These are phyloP conservation scores for Zaprionus tsacasi DNA, from an alignment of 1,140 invertebrate species.

Conservation along the genomic window DNA sequence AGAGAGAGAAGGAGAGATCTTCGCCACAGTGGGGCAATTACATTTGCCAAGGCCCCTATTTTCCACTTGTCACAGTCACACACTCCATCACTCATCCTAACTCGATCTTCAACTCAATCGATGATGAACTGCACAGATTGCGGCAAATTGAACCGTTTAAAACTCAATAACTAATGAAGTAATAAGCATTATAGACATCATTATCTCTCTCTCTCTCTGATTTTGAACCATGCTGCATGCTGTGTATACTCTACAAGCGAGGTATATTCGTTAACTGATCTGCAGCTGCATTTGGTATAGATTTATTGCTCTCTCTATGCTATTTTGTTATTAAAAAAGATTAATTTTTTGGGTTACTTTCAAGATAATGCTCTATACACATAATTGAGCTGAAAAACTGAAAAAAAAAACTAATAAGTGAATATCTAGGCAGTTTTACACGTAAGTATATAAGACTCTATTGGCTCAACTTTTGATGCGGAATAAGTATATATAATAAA, in stretches of 20 bases:
- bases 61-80: constrained; percentile 15
- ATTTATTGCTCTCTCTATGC: background rate
- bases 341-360: no score
- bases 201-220: constrained; percentile 1
- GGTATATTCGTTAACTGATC: background rate
- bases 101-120: background rate
- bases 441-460: no score
- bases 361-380: no score
- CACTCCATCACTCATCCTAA: background rate
- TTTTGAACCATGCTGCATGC: constrained; percentile 2
- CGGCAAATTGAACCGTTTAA: constrained; percentile 21
- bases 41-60: constrained; percentile 2
- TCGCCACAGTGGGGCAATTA: background rate
- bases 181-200: constrained; percentile 23
- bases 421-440: no score
- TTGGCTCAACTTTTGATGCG: no score
- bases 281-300: background rate
- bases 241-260: background rate
- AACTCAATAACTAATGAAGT: constrained; percentile 28
- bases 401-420: no score
- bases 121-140: constrained; percentile 5
- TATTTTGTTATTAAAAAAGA: no score
- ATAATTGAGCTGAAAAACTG: no score
- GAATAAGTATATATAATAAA: no score
- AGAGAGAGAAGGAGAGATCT: background rate